Conservation (phyloP, 2,888 invertebrate genomes). For the Rotaria socialis region DNA sequence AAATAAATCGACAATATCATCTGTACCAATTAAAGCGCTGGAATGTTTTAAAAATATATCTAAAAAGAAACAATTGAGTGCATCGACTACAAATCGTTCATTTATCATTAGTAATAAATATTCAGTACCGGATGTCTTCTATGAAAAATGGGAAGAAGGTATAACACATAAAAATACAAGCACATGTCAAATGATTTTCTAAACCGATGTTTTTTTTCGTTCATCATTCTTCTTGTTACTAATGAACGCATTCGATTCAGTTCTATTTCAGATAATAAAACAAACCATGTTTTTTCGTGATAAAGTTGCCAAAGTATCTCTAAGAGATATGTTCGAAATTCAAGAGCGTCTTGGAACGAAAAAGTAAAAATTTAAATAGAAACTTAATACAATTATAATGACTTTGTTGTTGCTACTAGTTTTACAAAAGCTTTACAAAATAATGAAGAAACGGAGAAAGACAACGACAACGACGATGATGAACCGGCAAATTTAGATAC, state of each 20-base stretch:
- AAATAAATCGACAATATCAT: not conserved
- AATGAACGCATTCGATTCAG: not conserved
- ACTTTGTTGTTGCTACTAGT: not conserved
- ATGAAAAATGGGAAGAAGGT: slow-evolving; percentile 1
- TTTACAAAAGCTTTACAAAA: slow-evolving; percentile 29
- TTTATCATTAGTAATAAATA: slow-evolving; percentile 8
- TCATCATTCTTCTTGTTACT: not conserved
- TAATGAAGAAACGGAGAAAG: not conserved
- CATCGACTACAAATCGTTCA: not conserved
- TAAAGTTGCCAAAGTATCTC: slow-evolving; percentile 15
- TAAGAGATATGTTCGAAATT: slow-evolving; percentile 32
- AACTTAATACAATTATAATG: too few species aligned
- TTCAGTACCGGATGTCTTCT: not conserved
- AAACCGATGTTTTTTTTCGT: not conserved
- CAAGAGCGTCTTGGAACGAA: slow-evolving; percentile 27
- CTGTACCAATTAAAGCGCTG: not conserved
- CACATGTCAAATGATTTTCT: not conserved
- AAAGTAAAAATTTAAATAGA: not conserved
- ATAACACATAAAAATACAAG: not conserved
- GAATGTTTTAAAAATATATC: not conserved
- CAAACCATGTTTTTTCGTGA: not conserved
- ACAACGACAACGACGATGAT: not conserved
- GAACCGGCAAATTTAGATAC: not conserved
- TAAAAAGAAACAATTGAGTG: not conserved
- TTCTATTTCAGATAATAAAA: not conserved